Evolutionary conservation across 2,888 invertebrate species (phyloP).

Genomic region (Tyria jacobaeae): DNA sequence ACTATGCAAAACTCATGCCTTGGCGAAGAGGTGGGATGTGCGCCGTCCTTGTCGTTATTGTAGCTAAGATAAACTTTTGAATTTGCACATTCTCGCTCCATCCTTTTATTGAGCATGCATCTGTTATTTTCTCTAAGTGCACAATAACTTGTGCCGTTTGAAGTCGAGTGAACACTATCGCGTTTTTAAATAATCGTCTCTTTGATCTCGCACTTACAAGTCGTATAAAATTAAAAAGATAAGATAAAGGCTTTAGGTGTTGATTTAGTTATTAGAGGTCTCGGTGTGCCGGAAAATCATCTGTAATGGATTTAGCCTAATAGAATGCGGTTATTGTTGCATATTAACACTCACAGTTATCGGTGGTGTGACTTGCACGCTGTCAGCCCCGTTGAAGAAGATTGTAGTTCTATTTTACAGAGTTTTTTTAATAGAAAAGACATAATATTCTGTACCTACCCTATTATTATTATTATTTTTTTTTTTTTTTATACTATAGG

Average conservation of each 20-base stretch:
- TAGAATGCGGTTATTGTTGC: neutral
- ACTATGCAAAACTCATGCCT: conserved; percentile 78
- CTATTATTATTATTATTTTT: too few relatives aligned
- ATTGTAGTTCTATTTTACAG: too few relatives aligned
- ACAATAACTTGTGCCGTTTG: conserved; percentile 19
- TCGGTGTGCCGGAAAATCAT: neutral
- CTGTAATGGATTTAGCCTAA: neutral
- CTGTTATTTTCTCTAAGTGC: conserved; percentile 35
- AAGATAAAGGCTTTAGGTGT: conserved; percentile 8
- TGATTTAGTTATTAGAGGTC: conserved; percentile 4
- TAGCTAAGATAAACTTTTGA: conserved; percentile 58
- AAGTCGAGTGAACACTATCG: conserved; percentile 12
- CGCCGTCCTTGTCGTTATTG: conserved; percentile 61
- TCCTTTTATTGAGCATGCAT: conserved; percentile 42
- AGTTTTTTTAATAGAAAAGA: too few relatives aligned
- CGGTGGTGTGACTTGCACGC: too few relatives aligned
- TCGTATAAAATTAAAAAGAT: conserved; percentile 9
- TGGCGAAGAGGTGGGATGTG: conserved; percentile 59
- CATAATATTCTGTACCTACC: too few relatives aligned
- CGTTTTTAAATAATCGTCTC: conserved; percentile 19
- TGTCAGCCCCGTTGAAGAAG: too few relatives aligned
- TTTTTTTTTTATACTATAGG: too few relatives aligned
- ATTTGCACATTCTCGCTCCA: conserved; percentile 49
- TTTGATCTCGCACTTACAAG: conserved; percentile 13
- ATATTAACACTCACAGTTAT: neutral